Evolutionary conservation across 2,113 vertebrate species (phyloP), one percentile per base, ranked within the genome.

Genomic region (Tilapia sparmanii): DNA sequence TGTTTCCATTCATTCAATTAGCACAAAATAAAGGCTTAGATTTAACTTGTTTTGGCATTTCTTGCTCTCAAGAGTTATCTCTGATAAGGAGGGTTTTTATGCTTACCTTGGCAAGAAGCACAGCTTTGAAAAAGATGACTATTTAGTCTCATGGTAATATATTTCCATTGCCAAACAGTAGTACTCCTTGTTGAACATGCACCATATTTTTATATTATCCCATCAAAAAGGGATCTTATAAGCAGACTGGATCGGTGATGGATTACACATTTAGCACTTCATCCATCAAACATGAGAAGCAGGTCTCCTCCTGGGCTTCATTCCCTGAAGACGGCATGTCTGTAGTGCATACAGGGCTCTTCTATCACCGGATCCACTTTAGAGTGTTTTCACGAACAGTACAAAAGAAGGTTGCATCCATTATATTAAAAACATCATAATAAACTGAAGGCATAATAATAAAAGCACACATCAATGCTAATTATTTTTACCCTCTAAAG

Each of bases 81-180:
- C 68, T 84, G 45, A 89, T 71, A 66, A 42, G 84, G 82, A 18
- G 33, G 7, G 47, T 31, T 87, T 90, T 91, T 66, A 76, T 79
- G 52, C 80, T 86, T 83, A 90, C 82, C 79, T 82, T 38, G 12
- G 55, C 81, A 53, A 55, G 66, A 38, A 80, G 86, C 71, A 59
- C 7, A 68, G 86, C 81, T 15, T 54, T 85, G 66, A 91, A 87
- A 91, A 89, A 88, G 87, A 83, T 47, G 53, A 88, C 85, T 88
- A 47, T 80, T 82, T 66, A 80, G 38, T 83, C 33, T 84, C 68
- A 86, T 66, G 45, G 80, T 79, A 68, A 90, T 54, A 76, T 55
- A 87, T 91, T 88, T 88, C 85, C 68, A 87, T 88, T 76, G 83
- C 29, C 54, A 81, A 89, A 86, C 53, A 83, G 54, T 22, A 15